phyloP scores from a whole-genome alignment of 2,888 invertebrate species.

The Lasioglossum figueresi region DNA sequence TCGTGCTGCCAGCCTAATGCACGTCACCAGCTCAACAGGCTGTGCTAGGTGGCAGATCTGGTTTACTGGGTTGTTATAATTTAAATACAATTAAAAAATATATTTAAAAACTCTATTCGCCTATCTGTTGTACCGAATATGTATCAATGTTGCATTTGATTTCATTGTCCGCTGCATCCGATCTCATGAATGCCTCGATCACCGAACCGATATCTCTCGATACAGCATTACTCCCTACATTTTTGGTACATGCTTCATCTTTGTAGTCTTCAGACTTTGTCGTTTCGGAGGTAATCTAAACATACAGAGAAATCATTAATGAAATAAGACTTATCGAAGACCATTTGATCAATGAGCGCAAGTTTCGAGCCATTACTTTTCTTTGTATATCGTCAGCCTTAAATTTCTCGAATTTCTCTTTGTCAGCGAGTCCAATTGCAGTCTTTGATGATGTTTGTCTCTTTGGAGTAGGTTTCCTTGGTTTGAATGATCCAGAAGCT shows the following conservation, averaged over 20 bases:
- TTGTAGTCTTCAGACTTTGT: conserved; percentile 64
- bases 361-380: conserved; percentile 62
- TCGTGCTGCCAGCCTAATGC: no score
- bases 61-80: no score
- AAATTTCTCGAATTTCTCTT: conserved; percentile 77
- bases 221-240: conserved; percentile 65
- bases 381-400: conserved; percentile 75
- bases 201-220: conserved; percentile 67
- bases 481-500: conserved; percentile 81
- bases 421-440: conserved; percentile 73
- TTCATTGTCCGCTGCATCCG: conserved; percentile 68
- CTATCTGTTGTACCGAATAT: conserved; percentile 66
- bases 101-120: conserved; percentile 70
- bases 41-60: no score
- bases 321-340: background rate
- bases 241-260: conserved; percentile 64
- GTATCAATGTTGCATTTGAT: conserved; percentile 69
- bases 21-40: no score
- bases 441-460: conserved; percentile 78
- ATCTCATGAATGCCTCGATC: conserved; percentile 68
- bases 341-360: background rate
- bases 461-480: conserved; percentile 81
- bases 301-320: background rate
- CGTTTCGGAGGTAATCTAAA: conserved; percentile 68
- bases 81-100: conserved; percentile 74